A percentile compares a stretch with the other conserved stretches of the same genome.
These are phyloP conservation scores for Fragum sueziense DNA, from an alignment of 2,888 invertebrate genomes.

Conservation along the genomic window DNA sequence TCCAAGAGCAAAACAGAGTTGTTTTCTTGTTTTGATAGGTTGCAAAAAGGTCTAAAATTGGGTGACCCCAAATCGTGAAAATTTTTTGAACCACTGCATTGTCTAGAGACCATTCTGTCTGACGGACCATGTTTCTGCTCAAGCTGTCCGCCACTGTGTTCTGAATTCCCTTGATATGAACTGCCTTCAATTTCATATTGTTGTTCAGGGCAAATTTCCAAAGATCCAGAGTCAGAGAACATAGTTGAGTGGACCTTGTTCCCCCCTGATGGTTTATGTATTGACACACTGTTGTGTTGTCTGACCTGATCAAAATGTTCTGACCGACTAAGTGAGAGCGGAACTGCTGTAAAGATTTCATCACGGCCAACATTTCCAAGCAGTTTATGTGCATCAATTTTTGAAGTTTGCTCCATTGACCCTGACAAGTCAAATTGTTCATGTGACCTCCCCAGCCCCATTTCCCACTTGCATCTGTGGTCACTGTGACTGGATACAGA, in stretches of 20 bases:
- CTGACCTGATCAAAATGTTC: slow-evolving; percentile 44
- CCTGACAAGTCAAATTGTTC: slow-evolving; percentile 29
- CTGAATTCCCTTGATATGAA: slow-evolving; percentile 40
- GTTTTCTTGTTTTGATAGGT: slow-evolving; percentile 34
- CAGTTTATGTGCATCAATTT: slow-evolving; percentile 41
- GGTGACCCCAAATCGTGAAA: slow-evolving; percentile 40
- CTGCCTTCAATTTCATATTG: slow-evolving; percentile 49
- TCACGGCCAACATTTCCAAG: slow-evolving; percentile 45
- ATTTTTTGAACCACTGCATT: slow-evolving; percentile 27
- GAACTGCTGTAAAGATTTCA: slow-evolving; percentile 20
- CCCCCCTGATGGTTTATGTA: slow-evolving; percentile 48
- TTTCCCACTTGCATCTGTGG: slow-evolving; percentile 46
- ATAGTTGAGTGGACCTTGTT: slow-evolving; percentile 27
- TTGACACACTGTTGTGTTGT: slow-evolving; percentile 38
- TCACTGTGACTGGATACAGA: slow-evolving; percentile 25
- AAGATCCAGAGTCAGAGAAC: slow-evolving; percentile 34
- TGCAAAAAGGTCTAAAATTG: slow-evolving; percentile 44
- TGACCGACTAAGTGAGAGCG: slow-evolving; percentile 16
- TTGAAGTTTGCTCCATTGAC: slow-evolving; percentile 25
- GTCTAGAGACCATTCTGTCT: slow-evolving; percentile 52
- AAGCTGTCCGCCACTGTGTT: slow-evolving; percentile 49
- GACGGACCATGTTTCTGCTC: slow-evolving; percentile 27
- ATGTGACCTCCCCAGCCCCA: slow-evolving; percentile 42
- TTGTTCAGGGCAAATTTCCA: slow-evolving; percentile 36
- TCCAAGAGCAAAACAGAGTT: slow-evolving; percentile 44